A percentile compares a stretch with the other conserved stretches of the same genome.
Conservation (phyloP, 2,113 vertebrate genomes). For the Panthera uncia region DNA sequence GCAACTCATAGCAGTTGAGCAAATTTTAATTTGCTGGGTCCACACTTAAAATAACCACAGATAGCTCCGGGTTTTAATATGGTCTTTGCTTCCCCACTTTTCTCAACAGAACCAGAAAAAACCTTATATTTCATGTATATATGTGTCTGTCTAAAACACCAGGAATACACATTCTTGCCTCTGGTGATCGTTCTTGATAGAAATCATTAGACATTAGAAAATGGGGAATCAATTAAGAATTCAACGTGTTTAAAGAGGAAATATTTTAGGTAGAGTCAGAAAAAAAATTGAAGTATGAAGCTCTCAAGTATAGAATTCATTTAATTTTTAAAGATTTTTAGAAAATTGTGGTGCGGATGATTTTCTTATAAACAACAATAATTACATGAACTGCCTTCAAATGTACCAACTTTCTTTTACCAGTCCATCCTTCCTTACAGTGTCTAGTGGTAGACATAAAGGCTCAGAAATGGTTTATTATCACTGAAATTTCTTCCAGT, state of each 20-base stretch:
- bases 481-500: conserved; percentile 75
- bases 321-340: conserved; percentile 39
- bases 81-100: neutral
- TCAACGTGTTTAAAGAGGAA: neutral
- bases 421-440: conserved; percentile 62
- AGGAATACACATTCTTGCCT: neutral
- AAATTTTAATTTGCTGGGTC: neutral
- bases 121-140: neutral
- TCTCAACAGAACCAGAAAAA: neutral
- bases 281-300: neutral
- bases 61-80: neutral
- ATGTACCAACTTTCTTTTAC: conserved; percentile 48
- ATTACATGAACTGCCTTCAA: conserved; percentile 33
- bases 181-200: neutral
- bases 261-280: neutral
- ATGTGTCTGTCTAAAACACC: neutral
- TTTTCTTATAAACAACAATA: conserved; percentile 56
- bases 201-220: conserved; percentile 30
- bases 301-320: neutral
- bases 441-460: conserved; percentile 68
- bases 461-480: conserved; percentile 73
- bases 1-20: neutral
- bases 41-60: neutral
- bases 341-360: neutral
- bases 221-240: neutral